Evolutionary conservation across 2,888 invertebrate genomes (phyloP), one percentile per base, ranked within the genome.

Genomic region (Xestobium rufovillosum): DNA sequence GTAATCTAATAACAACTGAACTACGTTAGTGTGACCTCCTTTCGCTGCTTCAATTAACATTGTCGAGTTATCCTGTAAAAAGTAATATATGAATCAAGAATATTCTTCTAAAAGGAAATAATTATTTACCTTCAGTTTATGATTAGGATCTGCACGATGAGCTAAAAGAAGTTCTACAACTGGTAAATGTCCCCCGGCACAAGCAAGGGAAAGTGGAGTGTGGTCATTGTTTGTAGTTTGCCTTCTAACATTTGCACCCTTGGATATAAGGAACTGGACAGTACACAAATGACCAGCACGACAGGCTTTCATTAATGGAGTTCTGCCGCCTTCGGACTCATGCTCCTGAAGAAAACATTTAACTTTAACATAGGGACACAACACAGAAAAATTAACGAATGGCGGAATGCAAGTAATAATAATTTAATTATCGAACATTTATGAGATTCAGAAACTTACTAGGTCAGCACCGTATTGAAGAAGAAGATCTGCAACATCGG

Each of bases 31-130:
- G 67, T 97, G 96, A 0, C 97, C 97, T 32, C 96, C 95, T 69
- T 95, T 95, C 31, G 97, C 89, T 33, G 96, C 97, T 69, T 98
- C 97, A 55, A 98, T 96, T 51, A 98, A 75, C 84, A 96, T 97
- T 36, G 95, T 96, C 42, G 94, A 92, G 66, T 95, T 95, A 69
- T 98, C 97, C 77, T 80, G 52, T 9, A 61, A 54, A 14, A 19
- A 34, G 27, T n/a, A 19, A 4, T 19, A 32, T n/a, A 8, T 31
- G 12, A 9, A 15, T 14, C 8, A 31, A 9, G 8, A 27, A 27
- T 10, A 9, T n/a, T n/a, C n/a, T n/a, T n/a, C n/a, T n/a, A n/a
- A n/a, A n/a, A n/a, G n/a, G n/a, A n/a, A n/a, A n/a, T n/a, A n/a
- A n/a, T n/a, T n/a, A n/a, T 48, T 38, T 56, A 79, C 80, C 75